Base-by-base conservation (phyloP, 2,113 vertebrate species). In the Arvicanthis niloticus region DNA sequence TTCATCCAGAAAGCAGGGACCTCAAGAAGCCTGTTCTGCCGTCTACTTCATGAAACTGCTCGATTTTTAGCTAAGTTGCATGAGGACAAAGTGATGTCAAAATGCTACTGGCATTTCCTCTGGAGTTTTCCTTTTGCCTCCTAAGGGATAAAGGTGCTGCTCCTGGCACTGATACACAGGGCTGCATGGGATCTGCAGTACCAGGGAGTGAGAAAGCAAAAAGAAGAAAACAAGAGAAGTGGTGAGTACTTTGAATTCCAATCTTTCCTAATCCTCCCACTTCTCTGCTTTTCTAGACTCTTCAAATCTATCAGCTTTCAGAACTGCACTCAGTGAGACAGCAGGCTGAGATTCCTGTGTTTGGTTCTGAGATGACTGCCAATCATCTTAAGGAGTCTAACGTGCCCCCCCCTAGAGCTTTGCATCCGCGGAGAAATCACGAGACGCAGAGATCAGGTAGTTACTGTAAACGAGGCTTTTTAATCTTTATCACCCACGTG, bases 271-370 rank as follows among this genome's bases (percentile, higher is more conserved):
- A 15, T 48, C 31, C 19, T 88, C 29, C 45, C 67, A 24, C 68
- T 84, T 19, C n/a, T 89, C 75, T 67, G 73, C 45, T 95, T 95
- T 72, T 78, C 77, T n/a, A 24, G 58, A 84, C 8, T 76, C n/a
- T 29, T 31, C 40, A 68, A 37, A 45, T 67, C 9, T 8, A 48
- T 37, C 31, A 85, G 42, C 29, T 45, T 76, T 89, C 82, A 85
- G 53, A 70, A 51, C 40, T 75, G 29, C 13, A 51, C 65, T 92
- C 48, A 68, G 31, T 58, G 48, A 31, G 16, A 58, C 37, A 45
- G 40, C 53, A n/a, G 82, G 77, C 19, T 7, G 13, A 5, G 68
- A 89, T 82, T 76, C 29, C 76, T 56, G 22, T 62, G 60, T 62
- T 62, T 62, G 60, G 26, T 68, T 68, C 65, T 68, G 29, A 68